Conservation (phyloP, 2,888 invertebrate genomes). For the Oxyteleia sp. region DNA sequence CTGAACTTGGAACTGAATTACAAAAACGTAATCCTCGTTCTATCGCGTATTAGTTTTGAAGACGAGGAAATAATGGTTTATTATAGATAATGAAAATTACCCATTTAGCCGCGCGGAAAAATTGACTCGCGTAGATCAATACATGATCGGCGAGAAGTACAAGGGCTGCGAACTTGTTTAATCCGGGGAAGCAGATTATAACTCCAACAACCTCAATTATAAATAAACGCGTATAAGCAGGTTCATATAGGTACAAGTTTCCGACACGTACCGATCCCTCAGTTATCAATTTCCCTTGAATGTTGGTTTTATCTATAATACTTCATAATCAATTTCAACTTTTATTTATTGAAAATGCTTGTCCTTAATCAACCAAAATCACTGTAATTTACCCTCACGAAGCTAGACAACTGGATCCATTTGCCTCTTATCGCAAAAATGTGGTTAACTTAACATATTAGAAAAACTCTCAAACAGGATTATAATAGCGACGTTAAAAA, state of each 20-base stretch:
- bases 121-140: conserved; percentile 37
- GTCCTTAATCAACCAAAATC: conserved; percentile 61
- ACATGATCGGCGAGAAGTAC: conserved; percentile 19
- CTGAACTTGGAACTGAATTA: neutral
- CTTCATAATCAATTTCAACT: conserved; percentile 53
- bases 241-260: conserved; percentile 34
- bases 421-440: conserved; percentile 31
- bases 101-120: conserved; percentile 43
- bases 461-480: neutral
- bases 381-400: conserved; percentile 36
- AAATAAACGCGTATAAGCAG: conserved; percentile 56
- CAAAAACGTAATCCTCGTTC: neutral
- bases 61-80: conserved; percentile 44
- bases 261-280: conserved; percentile 21
- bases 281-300: conserved; percentile 52
- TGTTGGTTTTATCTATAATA: conserved; percentile 49
- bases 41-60: conserved; percentile 17
- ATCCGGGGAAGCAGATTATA: conserved; percentile 50
- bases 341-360: conserved; percentile 53
- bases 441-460: conserved; percentile 3
- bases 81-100: conserved; percentile 43
- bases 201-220: conserved; percentile 56
- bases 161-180: conserved; percentile 52
- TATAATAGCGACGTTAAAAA: no score
- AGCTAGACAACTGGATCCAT: conserved; percentile 20